A percentile compares a stretch with the other conserved stretches of the same genome.
Conservation (phyloP, 2,888 invertebrate genomes). For the Acanthococcus lagerstroemiae region DNA sequence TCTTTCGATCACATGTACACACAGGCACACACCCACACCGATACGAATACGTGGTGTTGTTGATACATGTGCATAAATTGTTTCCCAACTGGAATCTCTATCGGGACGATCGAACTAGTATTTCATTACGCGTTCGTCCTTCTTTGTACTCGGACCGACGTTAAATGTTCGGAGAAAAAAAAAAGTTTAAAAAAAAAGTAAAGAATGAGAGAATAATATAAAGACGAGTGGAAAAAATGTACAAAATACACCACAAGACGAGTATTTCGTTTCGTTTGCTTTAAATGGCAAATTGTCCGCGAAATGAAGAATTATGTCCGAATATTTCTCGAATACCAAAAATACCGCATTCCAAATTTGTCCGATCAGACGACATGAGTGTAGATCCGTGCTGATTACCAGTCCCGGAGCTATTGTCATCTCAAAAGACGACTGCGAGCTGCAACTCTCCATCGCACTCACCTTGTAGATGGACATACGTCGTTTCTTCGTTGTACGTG, state of each 20-base stretch:
- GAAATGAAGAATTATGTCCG: slow-evolving; percentile 19
- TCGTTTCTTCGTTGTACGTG: too few relatives aligned
- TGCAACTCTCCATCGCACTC: too few relatives aligned
- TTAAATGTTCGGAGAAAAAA: neutral
- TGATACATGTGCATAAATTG: slow-evolving; percentile 5
- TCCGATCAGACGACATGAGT: too few relatives aligned
- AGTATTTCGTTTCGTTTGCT: slow-evolving; percentile 24
- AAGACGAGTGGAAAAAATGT: too few relatives aligned
- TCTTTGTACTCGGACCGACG: slow-evolving; percentile 1
- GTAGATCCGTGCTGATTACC: too few relatives aligned
- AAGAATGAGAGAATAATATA: neutral
- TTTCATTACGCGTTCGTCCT: neutral
- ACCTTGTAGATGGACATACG: too few relatives aligned
- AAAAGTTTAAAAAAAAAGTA: neutral
- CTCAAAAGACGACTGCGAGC: too few relatives aligned
- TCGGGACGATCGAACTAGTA: neutral
- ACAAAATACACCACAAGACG: too few relatives aligned
- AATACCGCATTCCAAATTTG: slow-evolving; percentile 20
- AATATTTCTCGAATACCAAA: slow-evolving; percentile 15
- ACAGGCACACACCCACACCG: too few relatives aligned
- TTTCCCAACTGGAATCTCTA: neutral
- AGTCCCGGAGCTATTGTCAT: too few relatives aligned
- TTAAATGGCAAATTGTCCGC: slow-evolving; percentile 27
- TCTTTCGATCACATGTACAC: too few relatives aligned
- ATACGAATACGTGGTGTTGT: too few relatives aligned